Evolutionary conservation across 2,113 vertebrate species (phyloP), one percentile per base, ranked within the genome.

Genomic region (Myrmophylax atrothorax): DNA sequence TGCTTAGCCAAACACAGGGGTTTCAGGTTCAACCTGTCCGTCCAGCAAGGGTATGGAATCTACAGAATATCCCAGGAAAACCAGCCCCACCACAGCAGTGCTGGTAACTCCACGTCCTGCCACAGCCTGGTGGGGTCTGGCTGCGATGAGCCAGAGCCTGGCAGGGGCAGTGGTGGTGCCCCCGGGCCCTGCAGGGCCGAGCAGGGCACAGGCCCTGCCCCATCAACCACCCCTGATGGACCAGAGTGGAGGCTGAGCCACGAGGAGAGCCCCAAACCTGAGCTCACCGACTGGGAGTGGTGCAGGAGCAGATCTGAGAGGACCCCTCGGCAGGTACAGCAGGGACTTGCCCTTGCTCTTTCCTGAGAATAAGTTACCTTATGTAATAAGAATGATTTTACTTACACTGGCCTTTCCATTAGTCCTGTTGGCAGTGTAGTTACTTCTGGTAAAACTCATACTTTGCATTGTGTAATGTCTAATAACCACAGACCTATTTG

Each of bases 241-340:
- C 72, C 98, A 0, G 98, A 99, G 84, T 98, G 99, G 97, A 98
- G 99, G 75, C 56, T 99, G 73, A 98, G 98, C 9, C 99, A 99
- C 1, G 98, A 99, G 89, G 98, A 99, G 53, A 97, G 97, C 91
- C 98, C 88, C 16, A 98, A 98, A 40, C 99, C 98, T 1, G 98
- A 99, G 44, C 98, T 99, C 89, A 97, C 98, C 0, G 99, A 99
- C 89, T 99, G 99, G 99, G 99, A 99, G 59, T 99, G 99, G 99
- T 99, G 99, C 97, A 97, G 99, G 40, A 99, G 99, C 47, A 99
- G 99, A 95, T 99, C 99, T 1, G 99, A 99, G 97, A 98, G 99
- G 96, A 99, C 98, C 1, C 98, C 99, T 18, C 98, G 99, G 94
- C 99, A 99, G 99, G 99, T 99, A 98, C 58, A 15, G 38, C 4